Evolutionary conservation across 1,140 invertebrate genomes (phyloP).

Genomic region (Papilio dardanus): DNA sequence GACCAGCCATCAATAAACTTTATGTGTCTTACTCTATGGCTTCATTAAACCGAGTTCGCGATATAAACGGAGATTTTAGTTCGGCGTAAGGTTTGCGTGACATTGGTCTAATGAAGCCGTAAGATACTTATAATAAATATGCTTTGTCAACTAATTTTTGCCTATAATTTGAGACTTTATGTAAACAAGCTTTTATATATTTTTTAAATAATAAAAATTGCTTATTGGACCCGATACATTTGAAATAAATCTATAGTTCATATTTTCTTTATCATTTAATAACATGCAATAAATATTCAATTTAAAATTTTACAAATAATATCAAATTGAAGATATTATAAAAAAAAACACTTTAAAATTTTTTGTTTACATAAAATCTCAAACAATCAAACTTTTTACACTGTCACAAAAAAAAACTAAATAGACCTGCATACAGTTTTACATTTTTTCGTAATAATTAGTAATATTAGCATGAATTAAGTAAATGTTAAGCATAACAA

Average conservation of each 20-base stretch:
- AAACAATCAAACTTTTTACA: neutral
- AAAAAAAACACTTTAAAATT: too few species aligned
- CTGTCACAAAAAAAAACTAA: neutral
- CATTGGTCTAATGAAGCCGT: too few species aligned
- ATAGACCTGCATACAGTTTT: neutral
- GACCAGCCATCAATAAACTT: conserved; percentile 42
- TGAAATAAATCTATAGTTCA: neutral
- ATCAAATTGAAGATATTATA: too few species aligned
- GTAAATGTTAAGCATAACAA: conserved; percentile 4
- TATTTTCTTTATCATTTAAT: neutral
- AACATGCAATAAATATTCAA: neutral
- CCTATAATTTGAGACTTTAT: neutral
- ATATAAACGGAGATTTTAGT: too few species aligned
- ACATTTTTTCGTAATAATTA: neutral
- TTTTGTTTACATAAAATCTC: conserved; percentile 18
- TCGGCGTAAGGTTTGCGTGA: too few species aligned
- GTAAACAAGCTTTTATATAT: neutral
- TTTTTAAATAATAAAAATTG: neutral
- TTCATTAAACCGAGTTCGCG: too few species aligned
- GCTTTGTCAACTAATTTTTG: conserved; percentile 8
- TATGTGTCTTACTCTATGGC: conserved; percentile 64
- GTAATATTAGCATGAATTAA: neutral
- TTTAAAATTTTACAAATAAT: neutral
- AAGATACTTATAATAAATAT: too few species aligned
- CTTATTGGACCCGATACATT: neutral